These are phyloP conservation scores for Bergia puertoricense DNA, from an alignment of 92 coral and sea anemone genomes.

Conservation along the genomic window DNA sequence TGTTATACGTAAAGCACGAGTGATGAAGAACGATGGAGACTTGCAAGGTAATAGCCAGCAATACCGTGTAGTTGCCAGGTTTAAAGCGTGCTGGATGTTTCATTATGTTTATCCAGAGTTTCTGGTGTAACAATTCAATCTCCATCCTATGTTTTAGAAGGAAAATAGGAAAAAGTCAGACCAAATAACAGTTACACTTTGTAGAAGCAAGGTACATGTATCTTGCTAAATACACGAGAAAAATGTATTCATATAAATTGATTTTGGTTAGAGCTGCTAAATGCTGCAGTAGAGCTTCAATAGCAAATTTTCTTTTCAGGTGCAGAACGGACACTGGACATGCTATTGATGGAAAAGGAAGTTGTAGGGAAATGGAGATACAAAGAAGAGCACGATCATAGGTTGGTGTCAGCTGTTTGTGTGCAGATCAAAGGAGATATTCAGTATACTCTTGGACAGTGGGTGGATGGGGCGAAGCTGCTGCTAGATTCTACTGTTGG, in stretches of 20 bases:
- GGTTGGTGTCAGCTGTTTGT: constrained; percentile 86
- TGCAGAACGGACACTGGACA: constrained; percentile 86
- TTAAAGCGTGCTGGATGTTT: neutral
- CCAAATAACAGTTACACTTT: too few relatives aligned
- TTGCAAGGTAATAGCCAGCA: constrained; percentile 63
- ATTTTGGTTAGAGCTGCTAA: neutral
- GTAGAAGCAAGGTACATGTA: too few relatives aligned
- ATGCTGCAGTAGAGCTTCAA: neutral
- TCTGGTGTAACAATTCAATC: too few relatives aligned
- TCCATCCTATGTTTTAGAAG: too few relatives aligned
- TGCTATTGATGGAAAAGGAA: constrained; percentile 61
- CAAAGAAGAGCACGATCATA: constrained; percentile 71
- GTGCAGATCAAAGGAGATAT: constrained; percentile 95
- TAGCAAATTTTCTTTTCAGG: constrained; percentile 47
- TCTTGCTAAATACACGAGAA: too few relatives aligned
- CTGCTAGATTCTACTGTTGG: constrained; percentile 67
- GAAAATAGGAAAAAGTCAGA: too few relatives aligned
- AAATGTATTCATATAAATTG: neutral
- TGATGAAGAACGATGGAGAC: constrained; percentile 87
- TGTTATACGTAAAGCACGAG: constrained; percentile 82
- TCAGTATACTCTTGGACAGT: constrained; percentile 87
- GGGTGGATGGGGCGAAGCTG: constrained; percentile 69
- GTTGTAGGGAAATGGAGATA: constrained; percentile 81
- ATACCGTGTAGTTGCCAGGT: neutral
- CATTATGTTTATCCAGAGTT: neutral